These are phyloP conservation scores for Margarornis squamiger DNA, from an alignment of 2,797 vertebrate species.

Conservation along the genomic window DNA sequence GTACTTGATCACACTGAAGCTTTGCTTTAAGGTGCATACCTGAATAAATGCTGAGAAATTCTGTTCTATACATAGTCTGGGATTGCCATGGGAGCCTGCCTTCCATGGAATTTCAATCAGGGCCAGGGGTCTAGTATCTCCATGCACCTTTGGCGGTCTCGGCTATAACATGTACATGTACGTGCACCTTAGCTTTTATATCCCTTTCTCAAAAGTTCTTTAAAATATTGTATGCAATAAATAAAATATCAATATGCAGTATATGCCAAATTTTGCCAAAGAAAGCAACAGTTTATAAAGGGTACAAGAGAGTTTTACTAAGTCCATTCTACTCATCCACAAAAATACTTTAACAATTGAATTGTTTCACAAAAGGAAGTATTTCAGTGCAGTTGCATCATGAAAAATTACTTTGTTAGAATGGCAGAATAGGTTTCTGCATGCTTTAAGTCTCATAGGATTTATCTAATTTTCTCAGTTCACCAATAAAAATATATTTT, in stretches of 20 bases:
- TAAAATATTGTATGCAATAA: constrained; percentile 7
- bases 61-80: not conserved
- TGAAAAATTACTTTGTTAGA: constrained; percentile 36
- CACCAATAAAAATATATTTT: constrained; percentile 26
- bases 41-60: not conserved
- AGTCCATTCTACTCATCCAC: not conserved
- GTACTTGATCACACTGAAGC: not conserved
- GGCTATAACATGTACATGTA: not conserved
- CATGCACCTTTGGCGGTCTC: not conserved
- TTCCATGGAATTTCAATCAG: not conserved
- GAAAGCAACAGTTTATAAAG: not conserved
- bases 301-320: not conserved
- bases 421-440: constrained; percentile 19
- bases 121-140: not conserved
- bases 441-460: not conserved
- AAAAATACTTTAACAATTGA: constrained; percentile 26
- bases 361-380: constrained; percentile 11
- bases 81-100: not conserved
- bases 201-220: not conserved
- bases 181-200: not conserved
- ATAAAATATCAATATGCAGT: not conserved
- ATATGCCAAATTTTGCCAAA: not conserved
- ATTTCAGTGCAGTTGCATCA: constrained; percentile 6
- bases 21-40: constrained; percentile 26
- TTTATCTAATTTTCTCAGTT: constrained; percentile 27